Percentiles rank a stretch among this genome's conserved stretches.
Evolutionary conservation across 1,140 invertebrate species (phyloP).

Genomic region (Portunus trituberculatus): DNA sequence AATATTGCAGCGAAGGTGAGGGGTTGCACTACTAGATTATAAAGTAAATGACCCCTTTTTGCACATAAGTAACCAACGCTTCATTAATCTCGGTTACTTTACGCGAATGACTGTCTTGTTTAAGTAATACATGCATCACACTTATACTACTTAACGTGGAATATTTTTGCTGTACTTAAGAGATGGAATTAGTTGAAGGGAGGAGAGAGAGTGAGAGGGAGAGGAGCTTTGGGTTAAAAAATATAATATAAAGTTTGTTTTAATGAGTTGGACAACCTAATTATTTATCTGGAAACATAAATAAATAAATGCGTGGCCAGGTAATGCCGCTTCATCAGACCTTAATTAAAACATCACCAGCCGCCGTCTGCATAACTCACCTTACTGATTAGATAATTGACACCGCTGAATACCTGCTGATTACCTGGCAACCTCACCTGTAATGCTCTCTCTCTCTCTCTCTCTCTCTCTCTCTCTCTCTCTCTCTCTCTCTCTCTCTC

Average conservation of each 20-base stretch:
- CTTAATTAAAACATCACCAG: slow-evolving; percentile 14
- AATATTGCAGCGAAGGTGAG: too few species aligned
- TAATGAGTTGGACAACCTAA: background rate
- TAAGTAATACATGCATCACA: background rate
- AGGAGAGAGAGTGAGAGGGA: background rate
- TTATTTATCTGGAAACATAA: slow-evolving; percentile 15
- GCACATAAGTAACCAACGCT: too few species aligned
- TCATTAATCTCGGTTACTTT: too few species aligned
- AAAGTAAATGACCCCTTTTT: too few species aligned
- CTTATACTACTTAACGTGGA: background rate
- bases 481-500: slow-evolving; percentile 47
- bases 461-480: slow-evolving; percentile 50
- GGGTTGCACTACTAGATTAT: too few species aligned
- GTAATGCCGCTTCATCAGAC: background rate
- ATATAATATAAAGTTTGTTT: slow-evolving; percentile 4
- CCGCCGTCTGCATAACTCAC: slow-evolving; percentile 17
- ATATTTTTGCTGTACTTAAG: background rate
- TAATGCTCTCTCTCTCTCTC: slow-evolving; percentile 31
- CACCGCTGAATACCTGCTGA: background rate
- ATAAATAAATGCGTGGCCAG: background rate
- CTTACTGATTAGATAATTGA: slow-evolving; percentile 15
- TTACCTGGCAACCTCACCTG: background rate
- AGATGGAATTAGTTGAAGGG: background rate
- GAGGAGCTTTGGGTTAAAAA: too few species aligned
- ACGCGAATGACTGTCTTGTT: too few species aligned